A percentile compares a stretch with the other conserved stretches of the same genome.
phyloP scores from a whole-genome alignment of 1,140 invertebrate species.

The Piezodorus guildinii region DNA sequence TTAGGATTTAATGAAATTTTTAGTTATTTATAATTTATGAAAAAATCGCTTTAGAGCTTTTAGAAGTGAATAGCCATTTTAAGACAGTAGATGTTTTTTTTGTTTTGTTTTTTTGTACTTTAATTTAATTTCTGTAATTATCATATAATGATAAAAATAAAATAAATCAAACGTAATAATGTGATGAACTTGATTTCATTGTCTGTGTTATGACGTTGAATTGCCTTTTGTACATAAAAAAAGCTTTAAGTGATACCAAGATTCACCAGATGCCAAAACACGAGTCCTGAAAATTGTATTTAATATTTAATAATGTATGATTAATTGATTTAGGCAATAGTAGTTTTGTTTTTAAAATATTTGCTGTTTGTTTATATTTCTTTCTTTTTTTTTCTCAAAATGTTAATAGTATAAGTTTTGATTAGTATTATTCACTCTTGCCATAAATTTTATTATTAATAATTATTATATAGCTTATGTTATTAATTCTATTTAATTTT shows the following conservation, averaged over 20 bases:
- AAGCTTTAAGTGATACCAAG: no score
- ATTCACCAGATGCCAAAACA: no score
- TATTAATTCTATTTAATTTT: neutral
- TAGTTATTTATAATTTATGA: no score
- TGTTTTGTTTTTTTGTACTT: neutral
- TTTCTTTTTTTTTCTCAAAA: slow-evolving; percentile 4
- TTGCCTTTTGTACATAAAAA: no score
- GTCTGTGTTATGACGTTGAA: no score
- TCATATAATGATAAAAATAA: slow-evolving; percentile 7
- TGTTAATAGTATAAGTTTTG: neutral
- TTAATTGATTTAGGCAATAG: no score
- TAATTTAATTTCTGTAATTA: neutral
- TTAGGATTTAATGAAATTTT: no score
- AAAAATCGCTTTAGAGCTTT: no score
- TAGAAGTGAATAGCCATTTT: no score
- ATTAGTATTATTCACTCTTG: slow-evolving; percentile 12
- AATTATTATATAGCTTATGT: neutral
- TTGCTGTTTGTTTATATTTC: slow-evolving; percentile 2
- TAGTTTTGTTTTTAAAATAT: neutral
- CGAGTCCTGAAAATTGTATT: no score
- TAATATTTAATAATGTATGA: no score
- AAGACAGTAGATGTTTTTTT: neutral
- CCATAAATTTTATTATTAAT: slow-evolving; percentile 10
- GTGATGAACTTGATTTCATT: no score
- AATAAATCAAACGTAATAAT: neutral